These are phyloP conservation scores for Panopea generosa DNA, from an alignment of 2,888 invertebrate genomes.

Conservation along the genomic window DNA sequence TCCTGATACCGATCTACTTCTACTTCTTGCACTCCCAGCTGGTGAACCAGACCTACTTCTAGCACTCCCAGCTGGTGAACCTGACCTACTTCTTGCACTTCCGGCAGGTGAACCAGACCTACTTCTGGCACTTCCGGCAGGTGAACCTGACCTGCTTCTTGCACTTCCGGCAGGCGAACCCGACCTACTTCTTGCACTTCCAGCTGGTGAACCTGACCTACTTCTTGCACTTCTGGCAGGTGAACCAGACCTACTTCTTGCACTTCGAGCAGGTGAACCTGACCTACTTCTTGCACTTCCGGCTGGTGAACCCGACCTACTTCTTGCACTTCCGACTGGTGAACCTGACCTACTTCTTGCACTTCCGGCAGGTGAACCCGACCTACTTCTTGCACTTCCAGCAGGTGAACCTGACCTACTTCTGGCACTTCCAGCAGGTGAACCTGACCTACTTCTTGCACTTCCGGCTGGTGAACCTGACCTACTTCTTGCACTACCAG, in stretches of 20 bases:
- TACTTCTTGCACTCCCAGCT: conserved; percentile 42
- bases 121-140: conserved; percentile 47
- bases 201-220: conserved; percentile 46
- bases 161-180: conserved; percentile 33
- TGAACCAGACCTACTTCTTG: conserved; percentile 54
- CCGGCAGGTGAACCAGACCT: conserved; percentile 34
- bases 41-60: conserved; percentile 25
- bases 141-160: conserved; percentile 58
- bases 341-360: conserved; percentile 31
- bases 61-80: conserved; percentile 47
- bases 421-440: conserved; percentile 48
- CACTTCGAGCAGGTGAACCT: conserved; percentile 51
- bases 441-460: conserved; percentile 46
- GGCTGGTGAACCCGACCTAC: conserved; percentile 56
- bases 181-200: conserved; percentile 48
- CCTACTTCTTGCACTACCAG: conserved; percentile 46
- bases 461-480: conserved; percentile 52
- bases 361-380: conserved; percentile 57
- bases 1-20: conserved; percentile 57
- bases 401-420: conserved; percentile 20
- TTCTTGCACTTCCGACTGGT: conserved; percentile 53
- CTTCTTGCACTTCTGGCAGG: conserved; percentile 28
- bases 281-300: conserved; percentile 54
- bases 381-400: conserved; percentile 56
- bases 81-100: conserved; percentile 33